Evolutionary conservation across 2,797 vertebrate genomes (phyloP).

Genomic region (Pseudotriccus pelzelni): DNA sequence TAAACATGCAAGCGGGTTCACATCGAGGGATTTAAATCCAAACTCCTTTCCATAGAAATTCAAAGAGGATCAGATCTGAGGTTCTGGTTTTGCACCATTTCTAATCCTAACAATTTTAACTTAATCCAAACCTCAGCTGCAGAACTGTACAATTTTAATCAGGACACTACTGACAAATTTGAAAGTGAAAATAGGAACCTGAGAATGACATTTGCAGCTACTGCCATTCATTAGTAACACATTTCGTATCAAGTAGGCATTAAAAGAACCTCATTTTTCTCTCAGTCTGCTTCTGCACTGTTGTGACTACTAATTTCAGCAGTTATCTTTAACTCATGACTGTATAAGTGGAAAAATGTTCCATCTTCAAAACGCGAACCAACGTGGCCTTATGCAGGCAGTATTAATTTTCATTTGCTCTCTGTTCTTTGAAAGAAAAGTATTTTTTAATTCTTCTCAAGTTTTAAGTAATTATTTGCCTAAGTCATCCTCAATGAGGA

Average conservation of each 20-base stretch:
- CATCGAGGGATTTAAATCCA: conserved; percentile 32
- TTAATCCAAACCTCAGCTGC: conserved; percentile 10
- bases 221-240: not conserved
- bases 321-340: not conserved
- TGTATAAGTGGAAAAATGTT: not conserved
- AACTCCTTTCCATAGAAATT: conserved; percentile 15
- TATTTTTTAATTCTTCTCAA: not conserved
- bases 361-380: not conserved
- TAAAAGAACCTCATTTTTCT: not conserved
- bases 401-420: not conserved
- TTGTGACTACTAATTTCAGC: not conserved
- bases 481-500: not conserved
- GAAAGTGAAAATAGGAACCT: conserved; percentile 16
- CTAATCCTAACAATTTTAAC: conserved; percentile 40
- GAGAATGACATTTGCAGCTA: not conserved
- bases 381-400: not conserved
- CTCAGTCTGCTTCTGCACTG: not conserved
- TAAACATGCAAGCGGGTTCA: not conserved
- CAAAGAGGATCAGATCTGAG: conserved; percentile 21
- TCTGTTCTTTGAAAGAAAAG: not conserved
- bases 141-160: conserved; percentile 7
- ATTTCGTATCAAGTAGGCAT: not conserved
- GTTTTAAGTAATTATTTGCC: not conserved
- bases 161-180: not conserved
- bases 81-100: conserved; percentile 10